Conservation (phyloP, 2,888 invertebrate genomes). For the Muschampia plurimacula region DNA sequence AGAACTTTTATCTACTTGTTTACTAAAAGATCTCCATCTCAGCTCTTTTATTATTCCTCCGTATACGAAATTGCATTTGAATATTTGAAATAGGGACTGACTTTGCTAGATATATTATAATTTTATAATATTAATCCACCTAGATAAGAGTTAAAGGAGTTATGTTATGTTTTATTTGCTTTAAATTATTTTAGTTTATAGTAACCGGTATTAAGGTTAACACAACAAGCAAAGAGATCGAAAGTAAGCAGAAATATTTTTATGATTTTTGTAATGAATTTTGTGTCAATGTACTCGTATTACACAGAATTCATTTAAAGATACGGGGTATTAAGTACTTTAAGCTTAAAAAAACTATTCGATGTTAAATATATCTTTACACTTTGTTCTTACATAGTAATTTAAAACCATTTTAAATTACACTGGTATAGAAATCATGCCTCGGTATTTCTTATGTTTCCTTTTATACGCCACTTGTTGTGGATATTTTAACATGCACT, state of each 20-base stretch:
- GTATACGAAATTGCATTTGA: slow-evolving; percentile 21
- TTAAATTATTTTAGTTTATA: too few species aligned
- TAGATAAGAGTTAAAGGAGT: too few species aligned
- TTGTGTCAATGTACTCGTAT: too few species aligned
- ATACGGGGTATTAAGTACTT: too few species aligned
- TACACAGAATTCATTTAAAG: too few species aligned
- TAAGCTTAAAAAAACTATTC: not conserved
- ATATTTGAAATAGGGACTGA: slow-evolving; percentile 1
- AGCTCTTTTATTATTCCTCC: slow-evolving; percentile 13
- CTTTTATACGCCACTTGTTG: not conserved
- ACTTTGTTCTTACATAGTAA: too few species aligned
- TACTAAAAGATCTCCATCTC: slow-evolving; percentile 9
- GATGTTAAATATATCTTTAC: not conserved
- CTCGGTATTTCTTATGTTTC: not conserved
- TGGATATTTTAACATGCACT: not conserved
- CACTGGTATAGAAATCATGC: not conserved
- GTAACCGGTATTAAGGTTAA: too few species aligned
- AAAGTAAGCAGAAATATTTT: too few species aligned
- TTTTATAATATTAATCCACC: not conserved
- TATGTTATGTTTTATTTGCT: too few species aligned
- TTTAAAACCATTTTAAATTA: not conserved
- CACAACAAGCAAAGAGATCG: too few species aligned
- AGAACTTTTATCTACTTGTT: slow-evolving; percentile 23
- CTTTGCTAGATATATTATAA: not conserved
- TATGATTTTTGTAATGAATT: too few species aligned